Conservation (phyloP, 2,113 vertebrate species). For the Otus sunia region DNA sequence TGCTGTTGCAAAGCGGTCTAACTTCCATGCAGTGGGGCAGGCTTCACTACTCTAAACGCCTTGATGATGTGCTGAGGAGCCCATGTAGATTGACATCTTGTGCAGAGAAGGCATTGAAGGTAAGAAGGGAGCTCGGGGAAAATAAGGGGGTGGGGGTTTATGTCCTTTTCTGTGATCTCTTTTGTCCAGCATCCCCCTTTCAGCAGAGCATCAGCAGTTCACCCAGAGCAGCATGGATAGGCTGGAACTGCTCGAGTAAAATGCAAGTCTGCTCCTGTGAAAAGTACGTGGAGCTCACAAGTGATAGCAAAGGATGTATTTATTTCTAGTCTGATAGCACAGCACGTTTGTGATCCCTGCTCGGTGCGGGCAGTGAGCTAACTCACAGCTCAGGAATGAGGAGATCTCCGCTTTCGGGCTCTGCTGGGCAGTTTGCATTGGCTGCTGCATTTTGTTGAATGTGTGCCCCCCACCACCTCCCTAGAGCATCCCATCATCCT, state of each 20-base stretch:
- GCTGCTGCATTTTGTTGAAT: slow-evolving; percentile 13
- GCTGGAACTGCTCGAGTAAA: neutral
- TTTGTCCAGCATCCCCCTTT: neutral
- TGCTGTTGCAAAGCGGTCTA: slow-evolving; percentile 42
- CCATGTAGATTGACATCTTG: neutral
- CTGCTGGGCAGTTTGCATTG: slow-evolving; percentile 21
- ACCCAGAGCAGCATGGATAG: neutral
- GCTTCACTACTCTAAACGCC: neutral
- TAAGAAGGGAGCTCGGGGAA: slow-evolving; percentile 39
- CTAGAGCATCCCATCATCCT: neutral
- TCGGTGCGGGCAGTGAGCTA: neutral
- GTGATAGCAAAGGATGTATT: neutral
- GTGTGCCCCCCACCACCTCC: neutral
- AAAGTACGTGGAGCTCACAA: slow-evolving; percentile 6
- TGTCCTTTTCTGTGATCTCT: neutral
- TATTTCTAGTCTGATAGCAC: neutral
- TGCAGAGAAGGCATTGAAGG: slow-evolving; percentile 52
- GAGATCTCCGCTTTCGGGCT: neutral
- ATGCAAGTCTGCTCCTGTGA: slow-evolving; percentile 15
- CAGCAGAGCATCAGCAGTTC: neutral
- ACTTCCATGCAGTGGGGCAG: slow-evolving; percentile 47
- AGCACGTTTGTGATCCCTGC: neutral
- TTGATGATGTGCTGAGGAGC: slow-evolving; percentile 43
- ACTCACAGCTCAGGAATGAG: neutral
- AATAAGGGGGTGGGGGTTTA: neutral